Evolutionary conservation across 2,888 invertebrate genomes (phyloP), one percentile per base, ranked within the genome.

Genomic region (Parthenolecanium corni): DNA sequence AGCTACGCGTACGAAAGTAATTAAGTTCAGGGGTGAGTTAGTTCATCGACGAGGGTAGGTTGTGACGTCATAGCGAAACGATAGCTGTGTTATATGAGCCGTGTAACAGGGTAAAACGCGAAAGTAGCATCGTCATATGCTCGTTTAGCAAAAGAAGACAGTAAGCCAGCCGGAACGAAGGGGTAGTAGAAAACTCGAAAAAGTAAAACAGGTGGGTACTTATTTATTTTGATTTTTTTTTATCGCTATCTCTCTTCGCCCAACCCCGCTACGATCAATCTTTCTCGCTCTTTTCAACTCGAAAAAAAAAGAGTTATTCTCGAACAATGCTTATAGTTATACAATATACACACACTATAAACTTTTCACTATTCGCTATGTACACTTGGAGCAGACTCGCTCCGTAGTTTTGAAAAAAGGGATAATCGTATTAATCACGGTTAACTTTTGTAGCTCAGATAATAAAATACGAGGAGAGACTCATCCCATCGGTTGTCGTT

Each of bases 111-210:
- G 56, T 44, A 44, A 44, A 56, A 56, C 56, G 56, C 44, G 20
- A 44, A 1, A 56, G 56, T 56, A 56, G 42, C 56, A 44, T 56
- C 56, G 56, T 56, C 56, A 56, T 56, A 56, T 56, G 56, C 56
- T 56, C 23, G 20, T 20, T 54, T 54, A 23, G 16, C 42, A 38
- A 40, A 20, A 38, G 21, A 42, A 23, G 56, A 36, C 36, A 46
- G 56, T 56, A 44, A 56, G 56, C 56, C 56, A 44, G 56, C 44
- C 56, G 56, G 56, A 56, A 56, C 52, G 36, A 20, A 38, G 52
- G 52, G 52, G 52, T 53, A 42, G 23, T 44, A 18, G 40, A 4
- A 21, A 44, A 44, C 21, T n/a, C 16, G 46, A 31, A 21, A 23
- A 16, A 56, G 44, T 6, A 51, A 42, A 56, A 56, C 56, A 56